phyloP scores from a whole-genome alignment of 2,113 vertebrate genomes.

The Hipposideros armiger region DNA sequence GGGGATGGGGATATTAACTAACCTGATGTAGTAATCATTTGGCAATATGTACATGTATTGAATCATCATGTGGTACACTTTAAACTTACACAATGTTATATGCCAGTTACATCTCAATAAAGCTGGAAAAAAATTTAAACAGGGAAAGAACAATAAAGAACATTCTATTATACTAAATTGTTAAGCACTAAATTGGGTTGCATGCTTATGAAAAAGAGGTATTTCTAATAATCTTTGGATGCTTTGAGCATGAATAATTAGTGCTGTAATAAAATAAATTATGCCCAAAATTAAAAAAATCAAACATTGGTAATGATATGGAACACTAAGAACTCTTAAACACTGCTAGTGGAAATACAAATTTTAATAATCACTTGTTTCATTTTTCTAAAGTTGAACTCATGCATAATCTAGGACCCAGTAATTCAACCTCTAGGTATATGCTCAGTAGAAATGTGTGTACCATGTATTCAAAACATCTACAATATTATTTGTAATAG shows the following conservation, averaged over 20 bases:
- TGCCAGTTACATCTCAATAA: not conserved
- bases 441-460: not conserved
- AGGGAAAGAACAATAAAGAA: not conserved
- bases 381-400: not conserved
- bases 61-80: not conserved
- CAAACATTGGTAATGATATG: not conserved
- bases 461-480: not conserved
- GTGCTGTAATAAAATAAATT: conserved; percentile 31
- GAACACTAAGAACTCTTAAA: not conserved
- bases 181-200: not conserved
- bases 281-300: not conserved
- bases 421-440: not conserved
- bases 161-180: not conserved
- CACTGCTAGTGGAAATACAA: not conserved
- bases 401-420: not conserved
- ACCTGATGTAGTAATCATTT: not conserved
- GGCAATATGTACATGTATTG: not conserved
- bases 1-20: not conserved
- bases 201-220: not conserved
- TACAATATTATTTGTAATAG: not conserved
- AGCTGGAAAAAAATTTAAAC: not conserved
- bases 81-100: not conserved
- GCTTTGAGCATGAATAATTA: not conserved
- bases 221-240: conserved; percentile 2
- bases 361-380: not conserved